These are phyloP conservation scores for Brachionus paranguensis DNA, from an alignment of 1,140 invertebrate species.

Conservation along the genomic window DNA sequence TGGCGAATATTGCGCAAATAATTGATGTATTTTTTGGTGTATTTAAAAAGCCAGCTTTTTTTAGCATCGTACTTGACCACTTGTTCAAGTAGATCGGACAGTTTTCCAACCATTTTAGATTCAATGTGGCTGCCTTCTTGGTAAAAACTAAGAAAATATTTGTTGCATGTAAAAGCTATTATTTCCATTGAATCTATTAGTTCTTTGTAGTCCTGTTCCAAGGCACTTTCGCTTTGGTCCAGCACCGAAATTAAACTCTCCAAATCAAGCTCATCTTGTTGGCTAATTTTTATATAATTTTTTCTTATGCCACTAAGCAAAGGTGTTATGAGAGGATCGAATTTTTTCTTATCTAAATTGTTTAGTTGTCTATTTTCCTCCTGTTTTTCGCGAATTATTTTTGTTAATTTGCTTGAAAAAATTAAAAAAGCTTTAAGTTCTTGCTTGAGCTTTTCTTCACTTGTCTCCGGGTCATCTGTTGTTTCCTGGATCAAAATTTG, in stretches of 20 bases:
- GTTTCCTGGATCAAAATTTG: neutral
- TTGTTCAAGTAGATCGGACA: neutral
- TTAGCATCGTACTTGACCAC: neutral
- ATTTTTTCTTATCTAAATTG: neutral
- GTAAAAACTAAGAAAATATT: constrained; percentile 1
- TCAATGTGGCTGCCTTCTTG: neutral
- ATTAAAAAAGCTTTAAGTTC: neutral
- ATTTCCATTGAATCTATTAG: neutral
- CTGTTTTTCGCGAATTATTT: neutral
- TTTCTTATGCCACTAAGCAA: neutral
- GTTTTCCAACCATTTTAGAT: neutral
- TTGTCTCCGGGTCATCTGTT: neutral
- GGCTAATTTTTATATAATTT: neutral
- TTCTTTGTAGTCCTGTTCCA: neutral
- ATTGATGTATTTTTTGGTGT: neutral
- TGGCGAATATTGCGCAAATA: neutral
- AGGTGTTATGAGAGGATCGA: neutral
- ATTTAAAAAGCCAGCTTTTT: neutral
- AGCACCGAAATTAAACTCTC: neutral
- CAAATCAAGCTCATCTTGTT: neutral
- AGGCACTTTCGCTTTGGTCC: neutral
- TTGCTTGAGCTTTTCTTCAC: neutral
- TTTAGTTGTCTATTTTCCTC: neutral
- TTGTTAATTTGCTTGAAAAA: neutral
- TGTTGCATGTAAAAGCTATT: neutral